Evolutionary conservation across 2,888 invertebrate genomes (phyloP).

Genomic region (Drosophila aldrichi): DNA sequence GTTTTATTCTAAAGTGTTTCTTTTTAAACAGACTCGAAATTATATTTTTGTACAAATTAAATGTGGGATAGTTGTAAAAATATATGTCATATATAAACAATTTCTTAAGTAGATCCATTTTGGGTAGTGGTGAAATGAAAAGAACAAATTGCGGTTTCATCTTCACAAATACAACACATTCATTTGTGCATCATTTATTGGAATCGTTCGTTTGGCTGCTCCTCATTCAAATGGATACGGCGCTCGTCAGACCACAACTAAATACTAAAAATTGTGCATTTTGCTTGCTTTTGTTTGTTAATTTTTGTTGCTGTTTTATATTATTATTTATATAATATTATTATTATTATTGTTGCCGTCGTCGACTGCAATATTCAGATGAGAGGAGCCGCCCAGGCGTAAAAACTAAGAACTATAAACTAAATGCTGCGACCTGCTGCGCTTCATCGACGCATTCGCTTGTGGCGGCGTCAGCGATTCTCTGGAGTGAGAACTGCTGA

Average conservation of each 20-base stretch:
- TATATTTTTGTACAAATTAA: constrained; percentile 43
- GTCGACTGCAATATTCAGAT: constrained; percentile 18
- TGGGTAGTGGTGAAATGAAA: constrained; percentile 11
- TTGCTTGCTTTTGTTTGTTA: constrained; percentile 12
- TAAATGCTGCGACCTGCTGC: constrained; percentile 59
- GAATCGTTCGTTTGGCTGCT: constrained; percentile 70
- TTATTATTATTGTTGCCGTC: not conserved
- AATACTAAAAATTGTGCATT: constrained; percentile 53
- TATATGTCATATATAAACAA: constrained; percentile 41
- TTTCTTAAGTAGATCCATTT: constrained; percentile 33
- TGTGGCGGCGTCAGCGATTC: not conserved
- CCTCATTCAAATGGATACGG: constrained; percentile 19
- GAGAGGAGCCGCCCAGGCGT: constrained; percentile 55
- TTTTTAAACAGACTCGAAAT: constrained; percentile 31
- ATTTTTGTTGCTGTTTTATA: constrained; percentile 9
- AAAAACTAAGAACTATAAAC: constrained; percentile 79
- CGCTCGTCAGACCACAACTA: constrained; percentile 29
- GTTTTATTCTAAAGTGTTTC: constrained; percentile 15
- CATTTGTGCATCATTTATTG: constrained; percentile 81
- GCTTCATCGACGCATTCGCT: constrained; percentile 17
- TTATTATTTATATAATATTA: constrained; percentile 1
- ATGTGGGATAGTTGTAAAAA: constrained; percentile 26
- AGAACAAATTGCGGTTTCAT: constrained; percentile 44
- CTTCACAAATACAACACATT: constrained; percentile 80
- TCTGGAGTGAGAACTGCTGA: constrained; percentile 8